Base-by-base conservation (phyloP, 2,113 vertebrate species). In the Tragelaphus strepsiceros region DNA sequence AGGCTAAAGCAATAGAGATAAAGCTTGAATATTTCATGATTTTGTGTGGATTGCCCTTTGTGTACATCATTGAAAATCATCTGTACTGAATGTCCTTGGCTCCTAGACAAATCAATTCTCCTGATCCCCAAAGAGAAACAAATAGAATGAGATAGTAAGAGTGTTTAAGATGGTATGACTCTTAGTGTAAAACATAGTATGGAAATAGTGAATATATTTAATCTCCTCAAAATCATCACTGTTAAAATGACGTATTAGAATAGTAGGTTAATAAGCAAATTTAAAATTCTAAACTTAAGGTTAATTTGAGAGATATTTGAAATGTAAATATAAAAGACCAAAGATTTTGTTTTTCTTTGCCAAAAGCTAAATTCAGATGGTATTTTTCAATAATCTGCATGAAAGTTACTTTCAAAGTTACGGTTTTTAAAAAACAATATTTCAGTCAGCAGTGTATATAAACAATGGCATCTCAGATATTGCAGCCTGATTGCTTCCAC, bases 61-160 rank as follows among this genome's bases (percentile, higher is more conserved):
- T 26, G 10, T 82, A 2, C 46, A 82, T 90, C 64, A 81, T n/a
- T 84, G 64, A 92, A 97, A 96, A 96, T 94, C 49, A 53, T 53
- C 62, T 94, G 39, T 95, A 62, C 2, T 90, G 67, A 94, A 90
- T 67, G 87, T 95, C 43, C 83, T 96, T 95, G 88, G 86, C 24
- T 90, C 32, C 30, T 24, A 58, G 87, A 96, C 43, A 96, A 92
- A 88, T 90, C 35, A 78, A 56, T 94, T 82, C 51, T 71, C 86
- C 35, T 71, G 49, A 71, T 95, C 58, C 51, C n/a, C 39, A 92
- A 88, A 94, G 71, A 94, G 81, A 96, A 94, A 96, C 59, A 93
- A 98, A 62, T 12, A 83, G 56, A 81, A 94, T 85, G 59, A 94
- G 32, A 85, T 87, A 90, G 49, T 14, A 91, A 91, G 84, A 92